Percentiles rank a stretch among this genome's conserved stretches.
phyloP scores from a whole-genome alignment of 2,888 invertebrate species.

The Nephrotoma appendiculata region DNA sequence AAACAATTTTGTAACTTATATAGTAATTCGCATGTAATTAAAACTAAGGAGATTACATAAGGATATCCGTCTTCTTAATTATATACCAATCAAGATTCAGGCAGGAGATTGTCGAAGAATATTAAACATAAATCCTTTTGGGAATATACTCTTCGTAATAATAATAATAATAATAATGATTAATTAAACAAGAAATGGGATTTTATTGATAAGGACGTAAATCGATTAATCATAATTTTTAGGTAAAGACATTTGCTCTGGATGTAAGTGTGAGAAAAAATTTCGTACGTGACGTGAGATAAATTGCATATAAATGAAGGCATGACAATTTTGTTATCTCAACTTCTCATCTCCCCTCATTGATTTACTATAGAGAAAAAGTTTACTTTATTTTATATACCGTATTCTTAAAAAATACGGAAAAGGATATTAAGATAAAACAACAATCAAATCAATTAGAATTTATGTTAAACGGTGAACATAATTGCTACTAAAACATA shows the following conservation, averaged over 20 bases:
- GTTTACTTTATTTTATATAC: background rate
- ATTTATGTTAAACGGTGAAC: background rate
- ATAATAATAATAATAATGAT: background rate
- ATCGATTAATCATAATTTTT: background rate
- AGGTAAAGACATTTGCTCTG: background rate
- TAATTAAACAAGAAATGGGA: background rate
- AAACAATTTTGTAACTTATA: background rate
- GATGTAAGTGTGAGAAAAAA: background rate
- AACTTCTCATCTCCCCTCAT: background rate
- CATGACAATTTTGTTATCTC: background rate
- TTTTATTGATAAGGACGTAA: background rate
- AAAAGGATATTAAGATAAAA: background rate
- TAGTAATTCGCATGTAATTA: background rate
- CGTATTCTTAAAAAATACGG: background rate
- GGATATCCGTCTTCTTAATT: background rate
- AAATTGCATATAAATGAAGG: background rate
- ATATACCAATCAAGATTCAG: background rate
- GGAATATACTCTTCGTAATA: background rate
- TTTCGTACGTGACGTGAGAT: background rate
- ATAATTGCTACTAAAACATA: background rate
- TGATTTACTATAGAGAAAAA: background rate
- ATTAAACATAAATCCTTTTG: background rate
- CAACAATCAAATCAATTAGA: background rate
- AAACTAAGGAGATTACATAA: background rate
- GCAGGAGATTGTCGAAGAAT: background rate